Conservation (phyloP, 1,140 invertebrate genomes). For the Drosophila ficusphila region DNA sequence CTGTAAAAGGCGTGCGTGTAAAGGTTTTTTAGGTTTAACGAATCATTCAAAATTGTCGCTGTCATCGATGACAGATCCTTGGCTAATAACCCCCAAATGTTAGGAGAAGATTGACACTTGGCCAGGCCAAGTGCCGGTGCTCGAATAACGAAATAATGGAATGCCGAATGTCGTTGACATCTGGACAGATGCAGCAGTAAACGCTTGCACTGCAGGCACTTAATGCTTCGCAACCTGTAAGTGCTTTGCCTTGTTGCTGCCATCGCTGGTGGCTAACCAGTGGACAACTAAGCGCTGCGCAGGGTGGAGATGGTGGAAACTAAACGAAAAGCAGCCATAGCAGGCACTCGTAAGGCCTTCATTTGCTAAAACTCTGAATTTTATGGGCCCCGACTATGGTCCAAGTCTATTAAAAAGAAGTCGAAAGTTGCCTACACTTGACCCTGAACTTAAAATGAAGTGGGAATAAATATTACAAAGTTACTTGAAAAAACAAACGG, state of each 20-base stretch:
- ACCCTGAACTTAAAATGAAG: slow-evolving; percentile 22
- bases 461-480: slow-evolving; percentile 32
- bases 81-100: not conserved
- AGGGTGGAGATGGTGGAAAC: slow-evolving; percentile 2
- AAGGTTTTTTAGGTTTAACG: not conserved
- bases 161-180: too few species aligned
- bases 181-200: slow-evolving; percentile 16
- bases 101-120: not conserved
- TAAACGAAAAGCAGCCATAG: not conserved
- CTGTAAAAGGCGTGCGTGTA: slow-evolving; percentile 9
- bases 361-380: not conserved
- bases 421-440: slow-evolving; percentile 9
- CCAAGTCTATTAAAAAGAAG: not conserved
- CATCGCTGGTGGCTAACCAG: slow-evolving; percentile 10
- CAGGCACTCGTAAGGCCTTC: too few species aligned
- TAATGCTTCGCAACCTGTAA: slow-evolving; percentile 17
- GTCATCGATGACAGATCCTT: not conserved
- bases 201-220: slow-evolving; percentile 27
- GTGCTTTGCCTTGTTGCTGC: slow-evolving; percentile 48
- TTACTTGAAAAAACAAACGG: not conserved
- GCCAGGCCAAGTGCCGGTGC: slow-evolving; percentile 3
- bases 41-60: not conserved
- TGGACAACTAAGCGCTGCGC: too few species aligned
- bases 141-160: slow-evolving; percentile 9
- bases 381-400: too few species aligned